Evolutionary conservation across 2,113 vertebrate species (phyloP).

Genomic region (Spea bombifrons): DNA sequence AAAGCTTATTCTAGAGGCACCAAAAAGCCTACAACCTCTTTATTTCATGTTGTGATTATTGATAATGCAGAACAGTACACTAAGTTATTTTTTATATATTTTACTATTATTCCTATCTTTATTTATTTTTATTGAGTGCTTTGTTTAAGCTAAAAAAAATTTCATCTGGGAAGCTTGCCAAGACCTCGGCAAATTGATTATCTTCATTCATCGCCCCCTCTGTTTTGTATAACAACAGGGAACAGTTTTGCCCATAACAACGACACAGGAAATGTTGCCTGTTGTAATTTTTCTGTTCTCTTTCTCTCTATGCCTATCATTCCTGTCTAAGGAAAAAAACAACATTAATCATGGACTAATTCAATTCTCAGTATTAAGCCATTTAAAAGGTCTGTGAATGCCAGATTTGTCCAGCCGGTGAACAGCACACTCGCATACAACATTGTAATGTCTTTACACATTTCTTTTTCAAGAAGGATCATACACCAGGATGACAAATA

Average conservation of each 20-base stretch:
- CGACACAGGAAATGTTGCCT: conserved; percentile 17
- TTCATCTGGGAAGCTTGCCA: not conserved
- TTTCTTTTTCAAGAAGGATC: not conserved
- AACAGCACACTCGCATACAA: not conserved
- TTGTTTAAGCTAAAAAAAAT: not conserved
- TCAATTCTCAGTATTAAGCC: conserved; percentile 47
- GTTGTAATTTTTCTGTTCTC: conserved; percentile 3
- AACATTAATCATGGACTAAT: conserved; percentile 48
- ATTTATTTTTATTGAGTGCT: not conserved
- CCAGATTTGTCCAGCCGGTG: conserved; percentile 5
- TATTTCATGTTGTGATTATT: too few species aligned
- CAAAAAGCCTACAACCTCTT: too few species aligned
- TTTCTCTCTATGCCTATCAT: not conserved
- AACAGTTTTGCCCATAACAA: conserved; percentile 13
- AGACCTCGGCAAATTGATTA: not conserved
- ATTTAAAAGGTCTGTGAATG: conserved; percentile 36
- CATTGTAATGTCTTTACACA: not conserved
- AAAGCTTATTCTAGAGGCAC: too few species aligned
- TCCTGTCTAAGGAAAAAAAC: conserved; percentile 35
- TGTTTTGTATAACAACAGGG: not conserved
- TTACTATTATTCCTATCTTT: not conserved
- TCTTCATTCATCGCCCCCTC: not conserved
- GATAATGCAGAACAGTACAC: too few species aligned
- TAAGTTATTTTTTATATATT: too few species aligned
- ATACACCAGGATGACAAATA: conserved; percentile 12